Evolutionary conservation across 2,113 vertebrate genomes (phyloP).

Genomic region (Sigmodon hispidus): DNA sequence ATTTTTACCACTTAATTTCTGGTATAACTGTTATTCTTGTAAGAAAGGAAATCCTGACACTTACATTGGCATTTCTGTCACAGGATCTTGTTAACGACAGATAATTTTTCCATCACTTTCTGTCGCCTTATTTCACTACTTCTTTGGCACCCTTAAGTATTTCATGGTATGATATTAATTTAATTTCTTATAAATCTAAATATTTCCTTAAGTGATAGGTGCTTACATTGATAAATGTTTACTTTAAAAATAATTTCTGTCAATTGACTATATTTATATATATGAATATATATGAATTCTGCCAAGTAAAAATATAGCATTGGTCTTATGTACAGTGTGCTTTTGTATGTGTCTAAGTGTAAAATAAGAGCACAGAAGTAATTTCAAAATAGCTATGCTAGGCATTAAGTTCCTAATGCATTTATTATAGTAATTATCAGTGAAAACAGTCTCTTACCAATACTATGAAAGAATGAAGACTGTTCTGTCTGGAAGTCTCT

Average conservation of each 20-base stretch:
- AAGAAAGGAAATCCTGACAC: not conserved
- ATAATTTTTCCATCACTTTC: slow-evolving; percentile 76
- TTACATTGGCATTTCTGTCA: slow-evolving; percentile 48
- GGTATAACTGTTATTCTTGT: not conserved
- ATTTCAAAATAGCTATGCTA: not conserved
- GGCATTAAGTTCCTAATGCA: slow-evolving; percentile 37
- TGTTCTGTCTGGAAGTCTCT: slow-evolving; percentile 17
- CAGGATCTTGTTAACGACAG: not conserved
- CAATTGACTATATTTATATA: slow-evolving; percentile 49
- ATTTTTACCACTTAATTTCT: slow-evolving; percentile 39
- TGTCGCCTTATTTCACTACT: slow-evolving; percentile 73
- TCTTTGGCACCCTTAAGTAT: slow-evolving; percentile 76
- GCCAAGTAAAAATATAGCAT: slow-evolving; percentile 80
- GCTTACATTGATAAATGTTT: slow-evolving; percentile 77
- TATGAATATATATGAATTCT: slow-evolving; percentile 61
- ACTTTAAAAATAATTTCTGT: slow-evolving; percentile 67
- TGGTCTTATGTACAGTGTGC: slow-evolving; percentile 67
- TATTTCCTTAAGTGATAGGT: slow-evolving; percentile 77
- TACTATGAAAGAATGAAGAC: slow-evolving; percentile 12
- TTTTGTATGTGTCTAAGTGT: slow-evolving; percentile 76
- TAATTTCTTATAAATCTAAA: slow-evolving; percentile 68
- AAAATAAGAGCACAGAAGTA: slow-evolving; percentile 60
- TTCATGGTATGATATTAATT: slow-evolving; percentile 77
- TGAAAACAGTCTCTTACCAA: not conserved
- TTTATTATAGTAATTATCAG: slow-evolving; percentile 65